A percentile compares a stretch with the other conserved stretches of the same genome.
Conservation (phyloP, 2,797 vertebrate genomes). For the Aulostomus chinensis region DNA sequence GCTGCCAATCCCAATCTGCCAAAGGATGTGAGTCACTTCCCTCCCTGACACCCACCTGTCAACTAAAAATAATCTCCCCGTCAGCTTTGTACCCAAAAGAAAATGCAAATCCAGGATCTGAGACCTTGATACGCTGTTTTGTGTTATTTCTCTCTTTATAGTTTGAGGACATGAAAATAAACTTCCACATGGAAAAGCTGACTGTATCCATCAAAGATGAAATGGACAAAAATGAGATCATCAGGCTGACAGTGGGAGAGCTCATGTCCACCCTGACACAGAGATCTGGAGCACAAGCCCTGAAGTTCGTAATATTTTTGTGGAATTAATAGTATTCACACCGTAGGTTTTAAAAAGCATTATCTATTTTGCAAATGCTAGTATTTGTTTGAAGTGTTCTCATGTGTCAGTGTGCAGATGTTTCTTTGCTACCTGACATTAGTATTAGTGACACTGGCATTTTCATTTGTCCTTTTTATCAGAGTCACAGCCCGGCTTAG, state of each 20-base stretch:
- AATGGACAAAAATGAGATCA: conserved; percentile 83
- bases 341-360: too few species aligned
- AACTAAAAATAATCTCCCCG: background rate
- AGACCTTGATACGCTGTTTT: too few species aligned
- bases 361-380: too few species aligned
- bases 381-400: too few species aligned
- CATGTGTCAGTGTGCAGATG: too few species aligned
- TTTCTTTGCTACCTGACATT: too few species aligned
- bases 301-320: conserved; percentile 80
- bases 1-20: conserved; percentile 93
- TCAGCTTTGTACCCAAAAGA: background rate
- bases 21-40: conserved; percentile 85
- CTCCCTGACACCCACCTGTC: background rate
- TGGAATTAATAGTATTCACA: background rate
- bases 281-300: conserved; percentile 93
- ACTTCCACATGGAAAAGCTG: conserved; percentile 89
- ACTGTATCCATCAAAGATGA: conserved; percentile 88
- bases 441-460: conserved; percentile 6
- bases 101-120: too few species aligned
- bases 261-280: conserved; percentile 88
- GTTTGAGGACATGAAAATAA: conserved; percentile 95
- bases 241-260: conserved; percentile 87
- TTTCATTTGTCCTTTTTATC: conserved; percentile 17
- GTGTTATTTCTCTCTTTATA: too few species aligned
- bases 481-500: conserved; percentile 88